Percentiles rank a stretch among this genome's conserved stretches.
phyloP scores from a whole-genome alignment of 2,113 vertebrate genomes.

The Ariopsis seemanni region DNA sequence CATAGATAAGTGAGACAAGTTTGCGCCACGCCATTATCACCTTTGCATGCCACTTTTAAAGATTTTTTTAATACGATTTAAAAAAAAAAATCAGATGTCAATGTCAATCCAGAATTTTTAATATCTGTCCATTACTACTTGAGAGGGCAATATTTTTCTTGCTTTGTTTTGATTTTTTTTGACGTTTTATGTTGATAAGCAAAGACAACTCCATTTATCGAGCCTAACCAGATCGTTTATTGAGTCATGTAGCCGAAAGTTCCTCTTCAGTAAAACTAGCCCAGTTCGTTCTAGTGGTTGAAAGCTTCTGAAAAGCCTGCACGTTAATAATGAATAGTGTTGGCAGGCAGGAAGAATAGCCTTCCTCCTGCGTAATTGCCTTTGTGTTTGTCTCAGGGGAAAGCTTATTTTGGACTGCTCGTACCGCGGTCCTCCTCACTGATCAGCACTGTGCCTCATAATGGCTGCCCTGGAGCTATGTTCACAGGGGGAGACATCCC shows the following conservation, averaged over 20 bases:
- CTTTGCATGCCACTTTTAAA: no score
- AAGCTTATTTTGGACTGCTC: slow-evolving; percentile 48
- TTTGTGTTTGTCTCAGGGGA: slow-evolving; percentile 52
- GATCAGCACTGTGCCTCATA: slow-evolving; percentile 48
- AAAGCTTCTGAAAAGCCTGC: slow-evolving; percentile 25
- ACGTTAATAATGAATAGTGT: slow-evolving; percentile 48
- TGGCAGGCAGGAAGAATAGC: slow-evolving; percentile 35
- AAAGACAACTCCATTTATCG: background rate
- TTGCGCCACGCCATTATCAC: no score
- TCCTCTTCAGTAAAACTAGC: background rate
- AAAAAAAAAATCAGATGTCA: background rate
- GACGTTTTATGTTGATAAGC: background rate
- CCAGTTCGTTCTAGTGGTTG: background rate
- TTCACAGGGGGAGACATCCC: background rate
- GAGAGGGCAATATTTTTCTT: background rate
- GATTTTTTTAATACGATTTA: no score
- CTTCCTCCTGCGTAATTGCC: slow-evolving; percentile 43
- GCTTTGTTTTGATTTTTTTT: background rate
- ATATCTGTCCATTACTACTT: background rate
- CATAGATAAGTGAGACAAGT: no score
- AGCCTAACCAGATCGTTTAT: background rate
- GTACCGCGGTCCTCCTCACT: slow-evolving; percentile 38
- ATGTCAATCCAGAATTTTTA: background rate
- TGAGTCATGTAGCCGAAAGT: background rate
- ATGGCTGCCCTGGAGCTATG: slow-evolving; percentile 44